These are phyloP conservation scores for Amblyopsis rosae DNA, from an alignment of 2,113 vertebrate species.

Conservation along the genomic window DNA sequence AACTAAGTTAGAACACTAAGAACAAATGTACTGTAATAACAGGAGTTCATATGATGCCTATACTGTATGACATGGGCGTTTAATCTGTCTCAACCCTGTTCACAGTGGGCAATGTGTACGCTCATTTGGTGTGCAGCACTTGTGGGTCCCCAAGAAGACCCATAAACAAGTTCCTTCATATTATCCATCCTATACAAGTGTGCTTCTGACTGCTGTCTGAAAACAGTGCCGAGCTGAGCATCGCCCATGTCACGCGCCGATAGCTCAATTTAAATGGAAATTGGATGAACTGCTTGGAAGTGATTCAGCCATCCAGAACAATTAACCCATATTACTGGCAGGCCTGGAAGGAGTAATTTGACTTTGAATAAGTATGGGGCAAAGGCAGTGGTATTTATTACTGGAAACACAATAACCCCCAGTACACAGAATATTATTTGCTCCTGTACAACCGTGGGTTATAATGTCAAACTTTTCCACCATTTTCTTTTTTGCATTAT, in stretches of 20 bases:
- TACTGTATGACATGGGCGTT: constrained; percentile 12
- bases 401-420: constrained; percentile 49
- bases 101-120: constrained; percentile 40
- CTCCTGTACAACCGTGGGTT: constrained; percentile 18
- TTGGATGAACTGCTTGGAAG: constrained; percentile 78
- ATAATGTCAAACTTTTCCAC: constrained; percentile 18
- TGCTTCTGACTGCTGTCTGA: constrained; percentile 39
- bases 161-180: constrained; percentile 59
- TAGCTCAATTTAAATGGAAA: constrained; percentile 80
- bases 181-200: constrained; percentile 30
- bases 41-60: constrained; percentile 31
- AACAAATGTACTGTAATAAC: neutral
- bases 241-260: constrained; percentile 64
- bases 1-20: neutral
- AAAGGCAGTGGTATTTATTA: constrained; percentile 44
- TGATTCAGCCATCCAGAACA: constrained; percentile 78
- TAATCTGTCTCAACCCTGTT: neutral
- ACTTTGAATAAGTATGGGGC: constrained; percentile 62
- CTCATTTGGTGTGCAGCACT: constrained; percentile 38
- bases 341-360: constrained; percentile 68
- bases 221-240: constrained; percentile 39
- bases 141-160: constrained; percentile 41
- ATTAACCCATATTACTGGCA: constrained; percentile 75
- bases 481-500: constrained; percentile 19
- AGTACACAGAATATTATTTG: constrained; percentile 25